Evolutionary conservation across 2,113 vertebrate genomes (phyloP).

Genomic region (Alligator mississippiensis): DNA sequence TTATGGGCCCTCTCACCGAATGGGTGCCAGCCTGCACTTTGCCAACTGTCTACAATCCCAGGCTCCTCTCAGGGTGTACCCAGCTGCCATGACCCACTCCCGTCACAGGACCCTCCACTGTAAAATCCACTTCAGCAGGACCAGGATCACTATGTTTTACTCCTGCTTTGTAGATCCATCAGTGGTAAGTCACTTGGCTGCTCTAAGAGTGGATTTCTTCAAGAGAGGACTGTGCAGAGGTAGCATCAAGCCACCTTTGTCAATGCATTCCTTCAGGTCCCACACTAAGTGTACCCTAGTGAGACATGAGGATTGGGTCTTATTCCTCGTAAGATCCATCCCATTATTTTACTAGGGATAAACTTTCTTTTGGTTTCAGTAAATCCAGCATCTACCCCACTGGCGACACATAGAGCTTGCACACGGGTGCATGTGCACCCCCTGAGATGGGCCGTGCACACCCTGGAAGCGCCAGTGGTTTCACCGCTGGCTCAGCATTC

Average conservation of each 20-base stretch:
- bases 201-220: not conserved
- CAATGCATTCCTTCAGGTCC: not conserved
- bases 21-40: not conserved
- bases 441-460: too few relatives aligned
- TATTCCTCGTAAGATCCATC: not conserved
- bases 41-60: not conserved
- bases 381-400: not conserved
- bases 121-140: not conserved
- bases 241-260: not conserved
- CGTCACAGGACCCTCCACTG: not conserved
- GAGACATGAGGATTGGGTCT: not conserved
- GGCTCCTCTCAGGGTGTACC: not conserved
- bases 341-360: not conserved
- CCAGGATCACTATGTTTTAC: not conserved
- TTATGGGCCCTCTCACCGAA: not conserved
- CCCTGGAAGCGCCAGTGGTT: too few relatives aligned
- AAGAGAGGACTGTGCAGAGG: not conserved
- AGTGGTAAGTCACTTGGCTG: not conserved
- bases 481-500: too few relatives aligned
- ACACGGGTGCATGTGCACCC: too few relatives aligned
- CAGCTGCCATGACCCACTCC: not conserved
- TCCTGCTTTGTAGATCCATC: not conserved
- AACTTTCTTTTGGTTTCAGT: conserved; percentile 4
- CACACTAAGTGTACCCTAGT: not conserved
- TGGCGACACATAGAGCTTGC: too few relatives aligned